Base-by-base conservation (phyloP, 2,888 invertebrate genomes). In the Trissonchulus sp. region DNA sequence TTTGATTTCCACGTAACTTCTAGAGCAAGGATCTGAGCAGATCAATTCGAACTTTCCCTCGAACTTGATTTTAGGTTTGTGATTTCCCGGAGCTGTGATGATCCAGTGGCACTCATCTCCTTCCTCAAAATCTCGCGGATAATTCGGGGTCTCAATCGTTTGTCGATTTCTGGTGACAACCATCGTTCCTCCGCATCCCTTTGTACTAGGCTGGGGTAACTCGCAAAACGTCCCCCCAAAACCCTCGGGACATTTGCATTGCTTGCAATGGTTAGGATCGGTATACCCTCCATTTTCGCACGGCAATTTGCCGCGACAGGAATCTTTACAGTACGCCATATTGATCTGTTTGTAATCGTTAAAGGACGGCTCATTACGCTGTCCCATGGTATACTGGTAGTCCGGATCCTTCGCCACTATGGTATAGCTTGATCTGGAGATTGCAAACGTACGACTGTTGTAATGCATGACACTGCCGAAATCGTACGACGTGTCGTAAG, bases 11-110 rank as follows among this genome's bases (percentile, higher is more conserved):
- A 84, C 81, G 74, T 79, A 84, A 0, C 82, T 81, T 72, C 80
- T 80, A 72, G 83, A 82, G 73, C 83, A 83, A 0, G 83, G 81
- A 37, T 82, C 82, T 73, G 81, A 80, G 75, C 83, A 83, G 1
- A 79, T 74, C 48, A 82, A 82, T 38, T 80, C 79, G 68, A 83
- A 83, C 1, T 77, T 75, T 2, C 28, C 33, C 62, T 82, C 79
- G 34, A 83, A 68, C 73, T 73, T 78, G 15, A 81, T 74, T 15
- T 76, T 72, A 3, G 65, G 65, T n/a, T 75, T 76, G 1, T 74
- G 75, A n/a, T n/a, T n/a, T n/a, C n/a, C n/a, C 1, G 78, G 78
- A 23, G 80, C 81, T 72, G 79, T 76, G 28, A 83, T 77, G 23
- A 82, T 77, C 83, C 83, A 83, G 36, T 79, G 77, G 74, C 83